A percentile compares a stretch with the other conserved stretches of the same genome.
Conservation (phyloP, 2,888 invertebrate species). For the Lapara coniferarum region DNA sequence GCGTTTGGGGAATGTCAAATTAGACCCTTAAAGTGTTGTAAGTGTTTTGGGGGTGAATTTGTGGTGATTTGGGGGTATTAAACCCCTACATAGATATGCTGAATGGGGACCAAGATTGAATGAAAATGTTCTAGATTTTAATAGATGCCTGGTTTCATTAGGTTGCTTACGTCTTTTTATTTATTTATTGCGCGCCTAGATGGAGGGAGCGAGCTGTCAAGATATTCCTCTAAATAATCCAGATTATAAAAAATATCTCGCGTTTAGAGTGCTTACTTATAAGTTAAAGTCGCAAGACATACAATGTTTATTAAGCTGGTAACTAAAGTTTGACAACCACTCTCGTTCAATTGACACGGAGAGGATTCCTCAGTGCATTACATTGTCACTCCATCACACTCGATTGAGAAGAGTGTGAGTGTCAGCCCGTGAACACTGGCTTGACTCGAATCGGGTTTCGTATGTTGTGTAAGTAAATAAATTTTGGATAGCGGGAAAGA, state of each 20-base stretch:
- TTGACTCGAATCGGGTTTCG: not conserved
- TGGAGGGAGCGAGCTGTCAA: too few species aligned
- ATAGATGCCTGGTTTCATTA: too few species aligned
- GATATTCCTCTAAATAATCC: too few species aligned
- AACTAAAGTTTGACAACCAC: conserved; percentile 32
- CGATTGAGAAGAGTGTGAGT: not conserved
- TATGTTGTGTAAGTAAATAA: too few species aligned
- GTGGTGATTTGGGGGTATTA: not conserved
- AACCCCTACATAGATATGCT: not conserved
- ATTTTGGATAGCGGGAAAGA: too few species aligned
- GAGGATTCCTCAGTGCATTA: conserved; percentile 15
- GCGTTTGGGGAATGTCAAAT: not conserved
- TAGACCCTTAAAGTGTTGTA: conserved; percentile 6
- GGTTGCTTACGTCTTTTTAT: too few species aligned
- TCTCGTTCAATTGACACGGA: conserved; percentile 31
- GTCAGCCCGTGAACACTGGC: not conserved
- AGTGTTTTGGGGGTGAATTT: conserved; percentile 8
- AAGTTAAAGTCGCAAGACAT: too few species aligned
- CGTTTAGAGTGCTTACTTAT: not conserved
- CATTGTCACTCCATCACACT: conserved; percentile 30
- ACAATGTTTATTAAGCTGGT: not conserved
- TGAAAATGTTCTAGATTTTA: too few species aligned
- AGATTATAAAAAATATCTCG: too few species aligned
- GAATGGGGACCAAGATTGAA: too few species aligned
- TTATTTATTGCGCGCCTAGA: too few species aligned